phyloP scores from a whole-genome alignment of 2,888 invertebrate species.

The Mythimna ferrago region DNA sequence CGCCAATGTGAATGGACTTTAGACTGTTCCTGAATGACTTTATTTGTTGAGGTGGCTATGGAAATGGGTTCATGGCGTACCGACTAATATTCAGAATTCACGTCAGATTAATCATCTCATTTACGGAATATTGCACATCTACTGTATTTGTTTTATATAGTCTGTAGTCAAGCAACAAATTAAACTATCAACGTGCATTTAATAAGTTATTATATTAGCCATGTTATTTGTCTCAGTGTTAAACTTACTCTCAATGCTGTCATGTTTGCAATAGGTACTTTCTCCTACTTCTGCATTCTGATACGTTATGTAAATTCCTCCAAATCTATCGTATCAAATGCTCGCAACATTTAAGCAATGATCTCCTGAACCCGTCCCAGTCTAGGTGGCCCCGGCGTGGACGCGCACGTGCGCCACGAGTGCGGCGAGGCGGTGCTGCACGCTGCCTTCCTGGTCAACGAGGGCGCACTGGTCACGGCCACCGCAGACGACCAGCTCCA shows the following conservation, averaged over 20 bases:
- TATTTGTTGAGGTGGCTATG: conserved; percentile 7
- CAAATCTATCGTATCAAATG: background rate
- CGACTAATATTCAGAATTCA: background rate
- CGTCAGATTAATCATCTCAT: background rate
- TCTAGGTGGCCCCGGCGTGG: conserved; percentile 99
- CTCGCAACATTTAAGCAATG: conserved; percentile 9
- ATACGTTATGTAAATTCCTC: background rate
- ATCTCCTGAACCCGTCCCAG: conserved; percentile 89
- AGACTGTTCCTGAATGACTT: conserved; percentile 11
- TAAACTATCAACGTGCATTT: too few species aligned
- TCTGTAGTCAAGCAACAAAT: background rate
- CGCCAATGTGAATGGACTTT: conserved; percentile 16
- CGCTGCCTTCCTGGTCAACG: conserved; percentile 98
- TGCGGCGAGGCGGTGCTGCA: conserved; percentile 95
- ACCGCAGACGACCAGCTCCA: conserved; percentile 99
- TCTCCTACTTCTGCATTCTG: too few species aligned
- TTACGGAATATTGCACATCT: background rate
- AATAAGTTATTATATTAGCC: too few species aligned
- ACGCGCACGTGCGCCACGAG: conserved; percentile 98
- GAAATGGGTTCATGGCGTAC: background rate
- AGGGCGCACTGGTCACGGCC: conserved; percentile 98
- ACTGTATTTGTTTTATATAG: too few species aligned
- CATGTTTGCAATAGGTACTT: background rate
- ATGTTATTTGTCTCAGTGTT: too few species aligned
- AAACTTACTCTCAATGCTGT: too few species aligned